Evolutionary conservation across 2,797 vertebrate species (phyloP).

Genomic region (Saxicola maurus): DNA sequence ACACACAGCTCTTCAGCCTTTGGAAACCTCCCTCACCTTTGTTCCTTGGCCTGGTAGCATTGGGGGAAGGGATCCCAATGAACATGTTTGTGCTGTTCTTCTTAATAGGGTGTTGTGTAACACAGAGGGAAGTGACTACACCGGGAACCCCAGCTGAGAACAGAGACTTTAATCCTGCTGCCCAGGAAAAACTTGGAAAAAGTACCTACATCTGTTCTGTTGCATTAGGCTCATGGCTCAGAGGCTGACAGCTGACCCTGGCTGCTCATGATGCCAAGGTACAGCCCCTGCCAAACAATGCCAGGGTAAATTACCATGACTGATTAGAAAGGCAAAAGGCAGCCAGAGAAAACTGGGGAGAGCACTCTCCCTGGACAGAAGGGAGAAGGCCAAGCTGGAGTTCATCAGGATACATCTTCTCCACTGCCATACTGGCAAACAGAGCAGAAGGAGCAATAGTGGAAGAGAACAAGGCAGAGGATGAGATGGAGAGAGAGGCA

Average conservation of each 20-base stretch:
- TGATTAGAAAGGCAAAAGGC: conserved; percentile 44
- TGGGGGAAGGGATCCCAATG: conserved; percentile 24
- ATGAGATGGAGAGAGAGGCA: background rate
- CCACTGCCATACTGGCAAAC: background rate
- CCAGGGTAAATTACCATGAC: conserved; percentile 54
- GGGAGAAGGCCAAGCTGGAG: background rate
- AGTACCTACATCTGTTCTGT: conserved; percentile 61
- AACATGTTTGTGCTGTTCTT: conserved; percentile 51
- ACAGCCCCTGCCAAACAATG: conserved; percentile 34
- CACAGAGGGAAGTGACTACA: conserved; percentile 57
- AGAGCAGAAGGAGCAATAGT: background rate
- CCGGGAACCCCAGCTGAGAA: conserved; percentile 60
- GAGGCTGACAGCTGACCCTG: conserved; percentile 65
- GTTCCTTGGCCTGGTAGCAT: background rate
- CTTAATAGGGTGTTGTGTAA: conserved; percentile 67
- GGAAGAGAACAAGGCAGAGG: background rate
- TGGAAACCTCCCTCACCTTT: background rate
- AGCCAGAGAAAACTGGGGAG: conserved; percentile 22
- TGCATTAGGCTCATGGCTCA: conserved; percentile 60
- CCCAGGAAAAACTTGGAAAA: conserved; percentile 64
- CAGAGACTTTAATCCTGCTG: conserved; percentile 66
- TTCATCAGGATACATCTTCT: background rate
- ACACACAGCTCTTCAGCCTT: background rate
- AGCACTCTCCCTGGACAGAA: background rate
- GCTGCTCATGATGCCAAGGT: conserved; percentile 52